These are phyloP conservation scores for Hydrocynus forskahlii DNA, from an alignment of 2,797 vertebrate genomes.

Conservation along the genomic window DNA sequence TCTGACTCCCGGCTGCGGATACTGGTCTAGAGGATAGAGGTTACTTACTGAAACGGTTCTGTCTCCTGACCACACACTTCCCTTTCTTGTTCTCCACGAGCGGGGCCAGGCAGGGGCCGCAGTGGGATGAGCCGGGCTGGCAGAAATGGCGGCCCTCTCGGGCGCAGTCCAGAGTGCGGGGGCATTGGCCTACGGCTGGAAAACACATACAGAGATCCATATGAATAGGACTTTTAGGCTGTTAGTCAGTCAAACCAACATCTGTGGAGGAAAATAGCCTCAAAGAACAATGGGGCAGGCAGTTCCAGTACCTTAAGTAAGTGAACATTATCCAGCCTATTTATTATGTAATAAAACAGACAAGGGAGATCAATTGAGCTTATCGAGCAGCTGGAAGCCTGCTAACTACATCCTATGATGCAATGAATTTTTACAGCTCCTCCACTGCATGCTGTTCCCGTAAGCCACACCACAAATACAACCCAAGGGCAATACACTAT, in stretches of 20 bases:
- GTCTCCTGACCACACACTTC: slow-evolving; percentile 74
- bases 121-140: slow-evolving; percentile 71
- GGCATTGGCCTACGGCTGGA: slow-evolving; percentile 71
- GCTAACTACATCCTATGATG: background rate
- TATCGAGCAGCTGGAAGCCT: slow-evolving; percentile 6
- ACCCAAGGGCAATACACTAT: slow-evolving; percentile 1
- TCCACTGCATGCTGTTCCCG: background rate
- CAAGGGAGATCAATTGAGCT: slow-evolving; percentile 26
- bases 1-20: background rate
- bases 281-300: background rate
- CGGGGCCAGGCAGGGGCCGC: slow-evolving; percentile 83
- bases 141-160: slow-evolving; percentile 83
- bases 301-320: slow-evolving; percentile 8
- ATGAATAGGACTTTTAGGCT: background rate
- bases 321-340: background rate
- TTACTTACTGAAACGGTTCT: slow-evolving; percentile 53
- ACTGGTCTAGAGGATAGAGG: background rate
- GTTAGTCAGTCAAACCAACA: slow-evolving; percentile 15
- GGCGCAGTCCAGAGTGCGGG: slow-evolving; percentile 86
- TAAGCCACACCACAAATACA: background rate
- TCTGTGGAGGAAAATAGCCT: background rate
- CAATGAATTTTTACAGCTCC: slow-evolving; percentile 8
- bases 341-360: slow-evolving; percentile 32
- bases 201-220: slow-evolving; percentile 30
- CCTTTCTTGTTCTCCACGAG: slow-evolving; percentile 80